phyloP scores from a whole-genome alignment of 92 coral and sea anemone species.

The Siderastrea radians region DNA sequence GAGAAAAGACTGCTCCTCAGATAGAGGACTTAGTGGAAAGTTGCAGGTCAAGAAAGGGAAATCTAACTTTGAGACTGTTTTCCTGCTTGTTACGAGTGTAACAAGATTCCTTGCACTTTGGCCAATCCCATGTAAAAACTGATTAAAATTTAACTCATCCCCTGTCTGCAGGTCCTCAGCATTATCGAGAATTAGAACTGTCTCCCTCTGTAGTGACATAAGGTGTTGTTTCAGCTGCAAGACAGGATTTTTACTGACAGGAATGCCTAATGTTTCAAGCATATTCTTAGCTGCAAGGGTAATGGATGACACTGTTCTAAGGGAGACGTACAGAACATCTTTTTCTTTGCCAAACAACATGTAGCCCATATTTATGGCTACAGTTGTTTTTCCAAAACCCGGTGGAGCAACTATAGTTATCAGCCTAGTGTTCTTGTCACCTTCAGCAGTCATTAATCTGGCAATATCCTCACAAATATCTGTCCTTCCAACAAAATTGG shows the following conservation, averaged over 20 bases:
- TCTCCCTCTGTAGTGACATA: neutral
- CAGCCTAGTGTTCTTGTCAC: constrained; percentile 23
- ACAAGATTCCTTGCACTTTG: constrained; percentile 45
- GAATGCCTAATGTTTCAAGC: constrained; percentile 31
- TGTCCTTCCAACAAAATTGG: constrained; percentile 75
- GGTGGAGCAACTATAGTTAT: constrained; percentile 73
- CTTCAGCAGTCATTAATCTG: constrained; percentile 1
- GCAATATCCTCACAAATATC: constrained; percentile 37
- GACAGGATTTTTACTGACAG: constrained; percentile 49
- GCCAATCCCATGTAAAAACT: constrained; percentile 60
- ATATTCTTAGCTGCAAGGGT: constrained; percentile 51
- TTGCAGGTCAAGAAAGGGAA: constrained; percentile 15
- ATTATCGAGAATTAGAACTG: constrained; percentile 80
- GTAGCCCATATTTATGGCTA: constrained; percentile 58
- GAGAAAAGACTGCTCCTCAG: constrained; percentile 3
- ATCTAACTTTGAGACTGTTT: constrained; percentile 19
- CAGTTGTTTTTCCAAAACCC: constrained; percentile 77
- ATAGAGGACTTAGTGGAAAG: constrained; percentile 59
- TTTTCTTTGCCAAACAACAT: constrained; percentile 48
- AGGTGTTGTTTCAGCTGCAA: constrained; percentile 37
- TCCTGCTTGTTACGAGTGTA: constrained; percentile 71
- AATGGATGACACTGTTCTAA: constrained; percentile 32
- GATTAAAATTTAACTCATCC: constrained; percentile 39
- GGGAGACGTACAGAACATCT: constrained; percentile 40
- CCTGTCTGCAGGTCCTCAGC: constrained; percentile 79